phyloP scores from a whole-genome alignment of 2,888 invertebrate species.

The Proisotoma minuta region DNA sequence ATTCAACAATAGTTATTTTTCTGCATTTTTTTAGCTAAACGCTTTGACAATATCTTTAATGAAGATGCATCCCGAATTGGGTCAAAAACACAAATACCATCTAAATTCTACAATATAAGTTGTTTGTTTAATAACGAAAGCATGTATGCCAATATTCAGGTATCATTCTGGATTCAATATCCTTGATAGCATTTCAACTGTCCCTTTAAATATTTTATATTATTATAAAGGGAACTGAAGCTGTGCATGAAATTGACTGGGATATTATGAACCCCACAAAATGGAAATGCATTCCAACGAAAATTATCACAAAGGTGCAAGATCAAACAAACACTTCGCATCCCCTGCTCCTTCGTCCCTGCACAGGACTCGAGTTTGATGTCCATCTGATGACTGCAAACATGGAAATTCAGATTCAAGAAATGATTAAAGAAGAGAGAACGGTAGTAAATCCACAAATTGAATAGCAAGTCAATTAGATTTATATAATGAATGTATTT shows the following conservation, averaged over 20 bases:
- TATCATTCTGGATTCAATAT: too few species aligned
- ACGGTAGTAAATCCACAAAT: conserved; percentile 5
- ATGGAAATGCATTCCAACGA: conserved; percentile 35
- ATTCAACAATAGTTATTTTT: too few species aligned
- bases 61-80: not conserved
- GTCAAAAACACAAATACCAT: not conserved
- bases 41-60: not conserved
- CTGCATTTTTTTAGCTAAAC: not conserved
- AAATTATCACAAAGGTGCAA: not conserved
- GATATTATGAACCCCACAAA: conserved; percentile 31
- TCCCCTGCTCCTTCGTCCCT: conserved; percentile 12
- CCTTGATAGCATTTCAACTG: too few species aligned
- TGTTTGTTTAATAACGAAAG: conserved; percentile 31
- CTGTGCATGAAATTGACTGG: conserved; percentile 27
- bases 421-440: conserved; percentile 20
- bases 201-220: too few species aligned
- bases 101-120: conserved; percentile 23
- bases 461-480: not conserved
- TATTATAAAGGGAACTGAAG: conserved; percentile 22
- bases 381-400: conserved; percentile 17
- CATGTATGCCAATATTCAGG: conserved; percentile 38
- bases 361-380: conserved; percentile 13
- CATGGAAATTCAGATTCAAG: conserved; percentile 25
- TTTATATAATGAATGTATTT: not conserved
- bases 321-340: conserved; percentile 4